Evolutionary conservation across 2,797 vertebrate species (phyloP), one percentile per base, ranked within the genome.

Genomic region (Trematomus bernacchii): DNA sequence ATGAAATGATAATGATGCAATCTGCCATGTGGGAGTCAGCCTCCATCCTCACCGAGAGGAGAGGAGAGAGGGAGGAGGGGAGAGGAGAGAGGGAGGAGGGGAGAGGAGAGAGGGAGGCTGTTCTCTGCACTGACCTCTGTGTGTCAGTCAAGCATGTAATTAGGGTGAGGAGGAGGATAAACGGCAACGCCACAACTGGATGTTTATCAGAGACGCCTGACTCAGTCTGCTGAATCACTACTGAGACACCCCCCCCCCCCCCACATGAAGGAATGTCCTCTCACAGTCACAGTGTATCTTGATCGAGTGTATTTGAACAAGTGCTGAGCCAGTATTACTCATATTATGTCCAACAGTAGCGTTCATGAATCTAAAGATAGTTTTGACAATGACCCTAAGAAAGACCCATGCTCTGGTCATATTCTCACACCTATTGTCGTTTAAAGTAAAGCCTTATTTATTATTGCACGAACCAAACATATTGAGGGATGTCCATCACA

Each of bases 1-100:
- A 92, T 85, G 57, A 92, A 92, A 88, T 80, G 66, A 77, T 90
- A 86, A 93, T 90, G 87, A 83, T 43, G 61, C 87, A 85, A 76
- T 86, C 85, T 88, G 90, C 73, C 81, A 47, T 69, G 85, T 62
- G 84, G 85, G 81, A 91, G 84, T 80, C 69, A 44, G 71, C 52
- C 55, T 72, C 53, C 30, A 66, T 76, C 80, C n/a, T 30, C 44
- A 37, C 33, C 8, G 10, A 1, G 18, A 51, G 61, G 10, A 1
- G 18, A 51, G 61, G 61, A 1, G 71, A 58, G 59, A 54, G 60
- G 66, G 27, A 27, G 19, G 23, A 73, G 50, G 59, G n/a, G n/a
- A n/a, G n/a, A n/a, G n/a, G 21, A 21, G 21, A 21, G 21, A 21
- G 21, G 21, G 21, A 21, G 66, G 10, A 1, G 18, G 47, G 61